Percentiles rank a stretch among this genome's conserved stretches.
phyloP scores from a whole-genome alignment of 2,113 vertebrate species.

The Actinemys pallida region DNA sequence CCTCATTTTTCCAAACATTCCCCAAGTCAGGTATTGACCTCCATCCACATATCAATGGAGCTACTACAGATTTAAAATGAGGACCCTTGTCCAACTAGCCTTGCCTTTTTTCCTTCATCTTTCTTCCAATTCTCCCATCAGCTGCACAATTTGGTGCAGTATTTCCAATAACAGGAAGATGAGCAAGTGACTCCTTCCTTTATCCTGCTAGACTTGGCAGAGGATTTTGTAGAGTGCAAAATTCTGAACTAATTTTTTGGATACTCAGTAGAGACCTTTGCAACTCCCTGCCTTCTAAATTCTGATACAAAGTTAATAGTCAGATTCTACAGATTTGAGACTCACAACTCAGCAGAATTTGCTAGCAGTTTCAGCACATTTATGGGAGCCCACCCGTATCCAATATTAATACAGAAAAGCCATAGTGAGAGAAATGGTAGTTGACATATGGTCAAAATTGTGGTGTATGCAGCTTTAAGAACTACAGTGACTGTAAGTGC shows the following conservation, averaged over 20 bases:
- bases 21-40: neutral
- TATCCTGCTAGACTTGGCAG: neutral
- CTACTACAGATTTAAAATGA: neutral
- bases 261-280: neutral
- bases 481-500: neutral
- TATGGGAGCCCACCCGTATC: neutral
- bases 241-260: neutral
- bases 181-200: neutral
- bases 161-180: neutral
- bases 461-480: neutral
- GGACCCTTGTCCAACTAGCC: neutral
- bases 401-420: neutral
- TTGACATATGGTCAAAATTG: neutral
- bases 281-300: neutral
- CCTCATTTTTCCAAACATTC: too few species aligned
- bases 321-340: neutral
- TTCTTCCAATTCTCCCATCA: neutral
- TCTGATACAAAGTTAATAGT: neutral
- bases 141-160: neutral
- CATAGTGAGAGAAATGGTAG: neutral
- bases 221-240: neutral
- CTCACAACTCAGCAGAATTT: neutral
- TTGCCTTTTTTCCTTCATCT: neutral
- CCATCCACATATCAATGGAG: neutral
- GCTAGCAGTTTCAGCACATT: neutral